Conservation (phyloP, 2,113 vertebrate genomes). For the Oxyruncus cristatus region DNA sequence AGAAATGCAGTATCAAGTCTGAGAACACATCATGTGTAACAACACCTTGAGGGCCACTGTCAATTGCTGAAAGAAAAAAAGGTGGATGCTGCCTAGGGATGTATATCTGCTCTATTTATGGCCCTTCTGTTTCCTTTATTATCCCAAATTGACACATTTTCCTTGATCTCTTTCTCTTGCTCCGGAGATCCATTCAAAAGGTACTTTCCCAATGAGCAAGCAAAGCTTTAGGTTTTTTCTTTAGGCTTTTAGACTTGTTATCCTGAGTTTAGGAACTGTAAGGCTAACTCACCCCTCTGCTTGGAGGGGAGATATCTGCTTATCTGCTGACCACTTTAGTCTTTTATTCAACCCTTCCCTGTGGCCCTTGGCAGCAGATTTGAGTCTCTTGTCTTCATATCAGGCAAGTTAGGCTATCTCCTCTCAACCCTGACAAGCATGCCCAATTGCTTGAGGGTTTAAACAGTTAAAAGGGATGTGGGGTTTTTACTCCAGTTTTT, state of each 20-base stretch:
- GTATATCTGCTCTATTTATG: conserved; percentile 63
- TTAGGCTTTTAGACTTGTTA: conserved; percentile 5
- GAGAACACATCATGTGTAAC: not conserved
- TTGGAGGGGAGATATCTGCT: conserved; percentile 47
- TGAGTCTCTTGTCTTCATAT: not conserved
- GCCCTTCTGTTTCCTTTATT: conserved; percentile 64
- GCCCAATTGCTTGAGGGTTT: conserved; percentile 8
- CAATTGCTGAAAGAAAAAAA: conserved; percentile 50
- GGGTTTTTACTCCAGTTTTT: not conserved
- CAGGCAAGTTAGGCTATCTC: not conserved
- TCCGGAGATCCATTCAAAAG: conserved; percentile 50
- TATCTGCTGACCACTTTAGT: not conserved
- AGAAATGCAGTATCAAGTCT: conserved; percentile 21
- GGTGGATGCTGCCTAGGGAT: conserved; percentile 35
- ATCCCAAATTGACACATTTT: conserved; percentile 44
- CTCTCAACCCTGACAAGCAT: not conserved
- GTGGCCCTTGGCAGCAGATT: conserved; percentile 32
- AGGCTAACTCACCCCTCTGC: conserved; percentile 24
- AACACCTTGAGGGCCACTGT: conserved; percentile 16
- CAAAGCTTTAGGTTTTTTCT: conserved; percentile 5
- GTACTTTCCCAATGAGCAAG: conserved; percentile 60
- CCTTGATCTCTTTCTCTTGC: conserved; percentile 45
- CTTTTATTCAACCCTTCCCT: conserved; percentile 1
- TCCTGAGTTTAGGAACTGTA: conserved; percentile 35
- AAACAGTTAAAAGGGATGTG: conserved; percentile 8